Evolutionary conservation across 2,113 vertebrate genomes (phyloP), one percentile per base, ranked within the genome.

Genomic region (Alaudala cheleensis): DNA sequence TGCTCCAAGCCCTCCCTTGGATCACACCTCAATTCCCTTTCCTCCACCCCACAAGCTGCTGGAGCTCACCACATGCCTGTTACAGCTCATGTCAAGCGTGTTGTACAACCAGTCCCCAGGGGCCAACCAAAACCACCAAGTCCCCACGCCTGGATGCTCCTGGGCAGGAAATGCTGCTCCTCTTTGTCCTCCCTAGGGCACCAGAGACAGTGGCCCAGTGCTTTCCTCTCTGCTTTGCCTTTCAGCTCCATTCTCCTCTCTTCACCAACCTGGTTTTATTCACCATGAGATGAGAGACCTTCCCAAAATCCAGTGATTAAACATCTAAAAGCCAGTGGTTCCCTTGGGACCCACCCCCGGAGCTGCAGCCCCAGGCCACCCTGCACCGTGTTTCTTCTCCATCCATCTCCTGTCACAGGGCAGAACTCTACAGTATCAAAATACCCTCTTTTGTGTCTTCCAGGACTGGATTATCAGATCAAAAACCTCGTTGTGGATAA

Each of bases 401-500:
- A 19, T 24, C 24, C 39, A 10, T 28, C 22, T n/a, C 53, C 14
- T 80, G 20, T 33, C 14, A 5, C 53, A 44, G 39, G 15, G 11
- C 9, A 49, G 45, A 83, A 16, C 28, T 57, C 37, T 39, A 8
- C 10, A 18, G 5, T 3, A 23, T 7, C 50, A 37, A 66, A 91
- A 86, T 14, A 49, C 17, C 39, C n/a, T n/a, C 31, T 34, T 64
- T 60, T 85, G 6, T 97, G 57, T 92, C 50, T 86, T 95, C 69
- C 93, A 99, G 99, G 99, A 24, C 90, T 99, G 91, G 99, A 99
- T 96, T 98, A 98, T 84, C 98, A 95, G 53, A 79, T 98, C 69
- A 99, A 98, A 97, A 98, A 40, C 47, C 65, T 99, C n/a, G 8
- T 93, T 3, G 97, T 99, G 96, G 98, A 99, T 83, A 98, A 97